Evolutionary conservation across 1,140 invertebrate genomes (phyloP), one percentile per base, ranked within the genome.

Genomic region (Panagrolaimus sp.): DNA sequence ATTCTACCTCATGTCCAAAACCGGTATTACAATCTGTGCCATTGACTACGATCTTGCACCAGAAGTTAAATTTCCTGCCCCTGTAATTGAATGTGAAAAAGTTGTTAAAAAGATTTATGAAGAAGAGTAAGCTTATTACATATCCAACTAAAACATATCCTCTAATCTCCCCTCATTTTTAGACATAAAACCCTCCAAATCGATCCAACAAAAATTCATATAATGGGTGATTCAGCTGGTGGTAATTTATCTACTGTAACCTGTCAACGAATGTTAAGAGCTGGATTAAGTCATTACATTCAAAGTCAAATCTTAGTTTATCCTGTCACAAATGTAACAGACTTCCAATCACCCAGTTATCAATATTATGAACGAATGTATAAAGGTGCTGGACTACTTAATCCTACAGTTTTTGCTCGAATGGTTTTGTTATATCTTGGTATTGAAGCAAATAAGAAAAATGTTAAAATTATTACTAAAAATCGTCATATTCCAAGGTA

Each of bases 41-140:
- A 77, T 80, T 63, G 78, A 80, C 62, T 80, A 80, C 48, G 62
- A 72, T 13, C 78, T 80, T n/a, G 78, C 78, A 11, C 78, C 78
- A 9, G 78, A 80, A 61, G 75, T 72, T 14, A 70, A 71, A 51
- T 80, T 74, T 61, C 80, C 80, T n/a, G 64, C 72, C 11, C 80
- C 78, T 9, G 62, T 82, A n/a, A 42, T 70, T 9, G 73, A 80
- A 71, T 80, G 78, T 64, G 70, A 82, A 51, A 43, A 43, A 13
- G 79, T 80, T 9, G 66, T 82, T 4, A 63, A 69, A 16, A 74
- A 71, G 63, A 53, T 80, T 31, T 68, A 78, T 57, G 65, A 74
- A 13, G 70, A 69, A 63, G 76, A 76, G 74, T 78, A 62, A 74
- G 48, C 8, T 27, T 46, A 5, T n/a, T 20, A 45, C n/a, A 67